A percentile compares a stretch with the other conserved stretches of the same genome.
Conservation (phyloP, 2,113 vertebrate genomes). For the Xiphias gladius region DNA sequence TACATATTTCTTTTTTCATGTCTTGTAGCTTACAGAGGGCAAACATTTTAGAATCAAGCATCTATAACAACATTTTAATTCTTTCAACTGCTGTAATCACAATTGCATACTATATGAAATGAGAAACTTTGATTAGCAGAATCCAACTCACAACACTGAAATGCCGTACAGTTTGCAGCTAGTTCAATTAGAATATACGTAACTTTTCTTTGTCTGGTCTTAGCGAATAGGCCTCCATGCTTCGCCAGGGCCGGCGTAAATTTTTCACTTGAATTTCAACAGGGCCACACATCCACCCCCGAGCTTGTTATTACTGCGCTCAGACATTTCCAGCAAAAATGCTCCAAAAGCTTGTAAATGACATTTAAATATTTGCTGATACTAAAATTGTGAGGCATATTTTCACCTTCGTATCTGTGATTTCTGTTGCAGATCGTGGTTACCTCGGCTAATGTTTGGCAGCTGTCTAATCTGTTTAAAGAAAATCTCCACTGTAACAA, state of each 20-base stretch:
- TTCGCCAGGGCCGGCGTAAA: constrained; percentile 37
- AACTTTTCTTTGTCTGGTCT: constrained; percentile 31
- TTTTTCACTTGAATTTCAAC: constrained; percentile 33
- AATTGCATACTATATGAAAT: neutral
- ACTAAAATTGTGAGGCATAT: constrained; percentile 12
- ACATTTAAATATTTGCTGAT: constrained; percentile 39
- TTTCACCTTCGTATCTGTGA: constrained; percentile 26
- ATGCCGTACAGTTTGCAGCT: neutral
- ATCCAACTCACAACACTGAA: neutral
- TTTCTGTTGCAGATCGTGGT: constrained; percentile 37
- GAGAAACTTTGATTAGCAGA: neutral
- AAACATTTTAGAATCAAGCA: neutral
- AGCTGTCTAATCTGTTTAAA: constrained; percentile 45
- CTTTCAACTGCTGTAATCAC: neutral
- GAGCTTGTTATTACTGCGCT: constrained; percentile 24
- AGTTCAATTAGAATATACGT: constrained; percentile 9
- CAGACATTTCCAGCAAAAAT: constrained; percentile 23
- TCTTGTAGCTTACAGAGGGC: neutral
- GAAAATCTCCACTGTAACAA: constrained; percentile 41
- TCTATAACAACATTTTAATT: neutral
- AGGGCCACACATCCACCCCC: constrained; percentile 27
- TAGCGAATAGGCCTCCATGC: constrained; percentile 32
- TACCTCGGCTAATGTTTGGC: constrained; percentile 39
- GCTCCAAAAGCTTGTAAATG: constrained; percentile 24
- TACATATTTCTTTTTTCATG: neutral